Percentiles rank a stretch among this genome's conserved stretches.
These are phyloP conservation scores for Drosophila gunungcola DNA, from an alignment of 1,140 invertebrate species.

Conservation along the genomic window DNA sequence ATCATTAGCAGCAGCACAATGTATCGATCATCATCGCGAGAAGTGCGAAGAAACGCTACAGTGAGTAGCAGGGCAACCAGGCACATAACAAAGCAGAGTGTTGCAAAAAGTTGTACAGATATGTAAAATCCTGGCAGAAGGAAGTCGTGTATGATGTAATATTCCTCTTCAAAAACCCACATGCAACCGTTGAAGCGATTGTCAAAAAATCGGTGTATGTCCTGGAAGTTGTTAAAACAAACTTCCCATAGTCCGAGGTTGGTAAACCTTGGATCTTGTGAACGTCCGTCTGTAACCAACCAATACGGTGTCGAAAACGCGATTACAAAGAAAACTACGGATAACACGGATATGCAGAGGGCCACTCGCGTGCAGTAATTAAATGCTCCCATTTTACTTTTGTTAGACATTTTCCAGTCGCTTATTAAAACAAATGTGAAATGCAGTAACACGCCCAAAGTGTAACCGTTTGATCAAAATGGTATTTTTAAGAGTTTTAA, in stretches of 20 bases:
- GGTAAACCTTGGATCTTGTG: constrained; percentile 91
- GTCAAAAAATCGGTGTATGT: constrained; percentile 92
- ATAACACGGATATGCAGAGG: constrained; percentile 88
- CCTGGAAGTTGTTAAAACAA: constrained; percentile 93
- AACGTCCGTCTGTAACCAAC: constrained; percentile 94
- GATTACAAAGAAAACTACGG: constrained; percentile 92
- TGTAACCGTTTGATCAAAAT: neutral
- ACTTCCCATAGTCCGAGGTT: constrained; percentile 97
- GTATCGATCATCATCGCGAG: constrained; percentile 91
- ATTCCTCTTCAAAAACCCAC: constrained; percentile 97
- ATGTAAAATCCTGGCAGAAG: constrained; percentile 95
- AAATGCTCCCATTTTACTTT: constrained; percentile 85
- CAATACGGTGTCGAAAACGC: constrained; percentile 97
- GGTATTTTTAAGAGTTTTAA: neutral
- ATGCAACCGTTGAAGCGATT: constrained; percentile 92
- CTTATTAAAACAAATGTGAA: neutral
- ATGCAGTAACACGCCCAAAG: neutral
- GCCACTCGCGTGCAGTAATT: constrained; percentile 90
- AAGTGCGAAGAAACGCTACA: constrained; percentile 90
- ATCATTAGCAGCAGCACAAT: constrained; percentile 90
- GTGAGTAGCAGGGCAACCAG: constrained; percentile 90
- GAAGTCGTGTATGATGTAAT: constrained; percentile 94
- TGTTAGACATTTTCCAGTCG: neutral
- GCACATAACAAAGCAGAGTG: constrained; percentile 92
- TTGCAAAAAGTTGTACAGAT: constrained; percentile 96